Base-by-base conservation (phyloP, 2,888 invertebrate species). In the Heliconius cydno region DNA sequence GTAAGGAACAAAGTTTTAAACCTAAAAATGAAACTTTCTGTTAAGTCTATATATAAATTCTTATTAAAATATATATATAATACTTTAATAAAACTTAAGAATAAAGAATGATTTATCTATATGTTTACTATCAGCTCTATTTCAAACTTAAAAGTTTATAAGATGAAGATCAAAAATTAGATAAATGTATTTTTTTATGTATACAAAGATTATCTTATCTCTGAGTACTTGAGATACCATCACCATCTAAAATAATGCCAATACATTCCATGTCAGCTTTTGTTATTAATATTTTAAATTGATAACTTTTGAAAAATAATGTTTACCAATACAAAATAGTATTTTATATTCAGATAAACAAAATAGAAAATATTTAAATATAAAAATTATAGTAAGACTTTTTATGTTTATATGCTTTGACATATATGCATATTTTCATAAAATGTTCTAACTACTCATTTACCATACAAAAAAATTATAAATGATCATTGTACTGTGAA, bases 201-300 rank as follows among this genome's bases (percentile, higher is more conserved):
- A 68, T 30, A 76, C 57, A 76, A 52, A 63, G 28, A 76, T 79
- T 76, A 79, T 79, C 79, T 79, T 79, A 79, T 79, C 79, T 25
- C 34, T 60, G 60, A 78, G 30, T 15, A 25, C 67, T 73, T 13
- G 38, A 60, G 73, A 73, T 73, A 60, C 10, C 65, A 65, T 28
- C 15, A 30, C 60, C 60, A 60, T 60, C 60, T n/a, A 60, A 46
- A 2, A 46, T 46, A 28, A 73, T 41, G 3, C 41, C 70, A 70
- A 68, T 46, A 41, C 41, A 46, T 70, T 9, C 25, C 41, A 70
- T 41, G 38, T 13, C 3, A 70, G 15, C 41, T 68, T 68, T 41
- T 28, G n/a, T 65, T 28, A 3, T n/a, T 68, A n/a, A 41, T 38
- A 25, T 38, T 68, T 68, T n/a, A 68, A 28, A 25, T 60, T 10